Percentiles rank a stretch among this genome's conserved stretches.
Conservation (phyloP, 1,140 invertebrate species). For the Hylyphantes graminicola region DNA sequence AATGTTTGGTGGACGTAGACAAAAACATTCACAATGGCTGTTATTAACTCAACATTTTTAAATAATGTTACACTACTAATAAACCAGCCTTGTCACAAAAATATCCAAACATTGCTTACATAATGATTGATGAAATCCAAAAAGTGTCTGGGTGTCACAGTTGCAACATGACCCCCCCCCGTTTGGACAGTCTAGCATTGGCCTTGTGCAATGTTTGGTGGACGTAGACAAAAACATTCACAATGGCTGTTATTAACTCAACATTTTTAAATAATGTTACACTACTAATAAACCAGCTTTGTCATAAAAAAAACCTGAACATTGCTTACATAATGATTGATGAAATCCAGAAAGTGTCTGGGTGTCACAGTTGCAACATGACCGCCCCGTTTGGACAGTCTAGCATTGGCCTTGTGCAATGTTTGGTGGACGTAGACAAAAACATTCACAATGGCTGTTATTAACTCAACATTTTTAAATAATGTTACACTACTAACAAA, state of each 20-base stretch:
- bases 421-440: constrained; percentile 99
- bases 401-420: constrained; percentile 90
- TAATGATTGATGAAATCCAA: constrained; percentile 99
- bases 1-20: constrained; percentile 98
- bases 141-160: constrained; percentile 97
- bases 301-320: neutral
- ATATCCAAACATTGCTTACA: constrained; percentile 69
- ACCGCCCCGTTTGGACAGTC: constrained; percentile 90
- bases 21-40: constrained; percentile 97
- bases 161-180: constrained; percentile 92
- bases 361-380: constrained; percentile 98
- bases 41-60: too few species aligned
- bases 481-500: too few species aligned
- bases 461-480: too few species aligned
- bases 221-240: constrained; percentile 98
- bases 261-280: too few species aligned
- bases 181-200: constrained; percentile 88
- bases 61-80: too few species aligned
- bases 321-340: constrained; percentile 90
- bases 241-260: constrained; percentile 97
- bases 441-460: constrained; percentile 96
- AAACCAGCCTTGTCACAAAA: too few species aligned
- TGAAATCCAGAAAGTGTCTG: constrained; percentile 98
- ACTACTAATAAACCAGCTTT: too few species aligned
- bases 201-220: constrained; percentile 97